Conservation (phyloP, 2,797 vertebrate species). For the Balearica regulorum region DNA sequence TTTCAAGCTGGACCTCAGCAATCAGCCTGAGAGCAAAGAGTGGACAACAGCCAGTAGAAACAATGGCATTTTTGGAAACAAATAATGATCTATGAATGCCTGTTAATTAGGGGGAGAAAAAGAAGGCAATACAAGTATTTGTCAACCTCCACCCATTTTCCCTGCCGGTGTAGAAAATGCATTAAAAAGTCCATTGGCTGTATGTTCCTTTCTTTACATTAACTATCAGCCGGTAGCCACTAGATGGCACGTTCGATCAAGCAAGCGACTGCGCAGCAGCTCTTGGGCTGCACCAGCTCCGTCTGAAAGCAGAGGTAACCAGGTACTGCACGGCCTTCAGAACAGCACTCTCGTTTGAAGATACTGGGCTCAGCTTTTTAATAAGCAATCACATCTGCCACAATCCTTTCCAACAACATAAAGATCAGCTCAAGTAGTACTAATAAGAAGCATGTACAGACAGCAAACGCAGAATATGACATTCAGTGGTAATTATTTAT, state of each 20-base stretch:
- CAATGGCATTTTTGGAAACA: neutral
- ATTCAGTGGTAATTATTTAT: neutral
- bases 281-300: neutral
- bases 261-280: neutral
- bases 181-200: neutral
- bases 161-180: neutral
- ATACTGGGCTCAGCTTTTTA: neutral
- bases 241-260: slow-evolving; percentile 47
- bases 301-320: neutral
- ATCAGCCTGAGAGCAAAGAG: neutral
- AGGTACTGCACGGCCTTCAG: neutral
- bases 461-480: neutral
- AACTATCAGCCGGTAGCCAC: neutral
- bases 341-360: neutral
- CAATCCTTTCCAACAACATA: neutral
- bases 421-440: neutral
- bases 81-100: neutral
- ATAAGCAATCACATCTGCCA: neutral
- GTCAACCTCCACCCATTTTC: neutral
- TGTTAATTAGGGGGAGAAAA: neutral
- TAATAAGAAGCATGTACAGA: neutral
- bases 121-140: neutral
- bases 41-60: neutral
- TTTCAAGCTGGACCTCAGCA: neutral
- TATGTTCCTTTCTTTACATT: accelerated